Evolutionary conservation across 2,888 invertebrate species (phyloP), one percentile per base, ranked within the genome.

Genomic region (Spodoptera littoralis): DNA sequence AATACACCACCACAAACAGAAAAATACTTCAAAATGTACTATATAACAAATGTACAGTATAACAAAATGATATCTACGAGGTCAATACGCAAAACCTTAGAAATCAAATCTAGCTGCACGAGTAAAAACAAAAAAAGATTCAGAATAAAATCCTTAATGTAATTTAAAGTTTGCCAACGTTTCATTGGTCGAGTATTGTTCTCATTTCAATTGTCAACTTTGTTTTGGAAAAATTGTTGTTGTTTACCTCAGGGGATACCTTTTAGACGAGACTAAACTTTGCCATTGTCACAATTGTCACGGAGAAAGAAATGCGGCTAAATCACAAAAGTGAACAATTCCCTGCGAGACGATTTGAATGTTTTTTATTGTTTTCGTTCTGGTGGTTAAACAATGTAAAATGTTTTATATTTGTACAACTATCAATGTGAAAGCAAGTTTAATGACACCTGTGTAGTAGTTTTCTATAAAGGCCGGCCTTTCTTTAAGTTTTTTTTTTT

Each of bases 261-360:
- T 73, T 79, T 72, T 77, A 72, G 75, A 67, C 49, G 62, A 70
- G 70, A 62, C 66, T 61, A 62, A 78, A 76, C 67, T 78, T 77
- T 45, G 60, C 64, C 54, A 73, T 64, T 84, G 83, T 82, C 82
- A 80, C 58, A 84, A 84, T 80, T 83, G 84, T 76, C 84, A 80
- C 59, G 75, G 76, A 78, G 59, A 62, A 56, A 79, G 77, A 65
- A 73, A 58, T 66, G 68, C 24, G 71, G 73, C 77, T 67, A 50
- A 24, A 65, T 61, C 18, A 65, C 24, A 22, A 67, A 65, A 62
- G 57, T 68, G 43, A 64, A 61, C 52, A 69, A 65, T 66, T 77
- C 51, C 61, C 50, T 11, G n/a, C n/a, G 45, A 36, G 36, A 36
- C 36, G 24, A 12, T 24, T 47, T 6, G 12, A 12, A 12, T 12